These are phyloP conservation scores for Apostichopus japonicus DNA, from an alignment of 35 echinoderm and acorn worm species.

Conservation along the genomic window DNA sequence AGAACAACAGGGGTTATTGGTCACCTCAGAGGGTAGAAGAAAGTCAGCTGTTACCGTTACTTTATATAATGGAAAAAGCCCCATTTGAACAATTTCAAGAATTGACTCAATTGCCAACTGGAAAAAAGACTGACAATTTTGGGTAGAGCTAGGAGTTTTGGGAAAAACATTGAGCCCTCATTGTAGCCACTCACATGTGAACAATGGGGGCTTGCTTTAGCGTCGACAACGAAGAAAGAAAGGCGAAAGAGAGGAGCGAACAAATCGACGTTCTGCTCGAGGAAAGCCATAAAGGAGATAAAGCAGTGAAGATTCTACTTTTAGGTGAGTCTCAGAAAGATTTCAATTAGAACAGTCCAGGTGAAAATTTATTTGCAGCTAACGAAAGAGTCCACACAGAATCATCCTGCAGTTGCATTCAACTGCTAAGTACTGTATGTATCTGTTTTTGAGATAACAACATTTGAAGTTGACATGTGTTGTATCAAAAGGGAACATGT, in stretches of 20 bases:
- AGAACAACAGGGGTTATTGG: no score
- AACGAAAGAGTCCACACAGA: no score
- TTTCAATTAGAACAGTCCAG: no score
- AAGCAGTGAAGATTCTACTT: slow-evolving; percentile 88
- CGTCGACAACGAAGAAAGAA: slow-evolving; percentile 76
- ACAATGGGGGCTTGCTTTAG: slow-evolving; percentile 91
- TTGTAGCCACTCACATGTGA: slow-evolving; percentile 34
- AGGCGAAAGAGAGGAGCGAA: slow-evolving; percentile 72
- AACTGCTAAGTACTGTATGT: no score
- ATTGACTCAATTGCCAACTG: neutral
- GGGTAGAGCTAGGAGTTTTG: neutral
- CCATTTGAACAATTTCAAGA: neutral
- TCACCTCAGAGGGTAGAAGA: no score
- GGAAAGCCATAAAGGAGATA: slow-evolving; percentile 80
- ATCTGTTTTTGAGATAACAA: no score
- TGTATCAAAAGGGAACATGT: no score
- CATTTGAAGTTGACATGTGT: no score
- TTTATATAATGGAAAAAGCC: neutral
- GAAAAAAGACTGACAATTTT: slow-evolving; percentile 24
- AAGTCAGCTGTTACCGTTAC: no score
- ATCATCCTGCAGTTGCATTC: no score
- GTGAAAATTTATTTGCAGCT: no score
- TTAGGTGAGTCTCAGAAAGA: slow-evolving; percentile 63
- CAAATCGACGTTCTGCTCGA: slow-evolving; percentile 83
- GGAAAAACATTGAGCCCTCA: neutral